These are phyloP conservation scores for Columba livia DNA, from an alignment of 2,113 vertebrate species.

Conservation along the genomic window DNA sequence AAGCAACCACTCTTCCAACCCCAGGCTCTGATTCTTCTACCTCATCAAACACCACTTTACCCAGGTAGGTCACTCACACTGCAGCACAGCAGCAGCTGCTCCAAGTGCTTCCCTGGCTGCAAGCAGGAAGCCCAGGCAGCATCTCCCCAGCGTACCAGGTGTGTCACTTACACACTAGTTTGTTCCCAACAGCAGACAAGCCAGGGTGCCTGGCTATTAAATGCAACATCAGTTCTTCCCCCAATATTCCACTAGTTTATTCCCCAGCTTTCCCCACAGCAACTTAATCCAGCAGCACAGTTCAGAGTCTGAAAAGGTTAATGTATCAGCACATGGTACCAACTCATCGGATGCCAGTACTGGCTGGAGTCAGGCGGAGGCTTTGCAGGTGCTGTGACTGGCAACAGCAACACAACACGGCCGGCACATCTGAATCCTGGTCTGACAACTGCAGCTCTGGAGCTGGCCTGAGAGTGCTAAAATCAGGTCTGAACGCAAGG, in stretches of 20 bases:
- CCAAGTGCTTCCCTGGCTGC: neutral
- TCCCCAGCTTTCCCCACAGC: neutral
- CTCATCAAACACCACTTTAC: neutral
- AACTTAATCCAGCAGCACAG: neutral
- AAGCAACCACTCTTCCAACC: neutral
- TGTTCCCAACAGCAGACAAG: neutral
- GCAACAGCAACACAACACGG: neutral
- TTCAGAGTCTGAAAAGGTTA: neutral
- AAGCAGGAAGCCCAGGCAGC: neutral
- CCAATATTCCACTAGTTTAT: rapidly evolving
- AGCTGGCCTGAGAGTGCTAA: neutral
- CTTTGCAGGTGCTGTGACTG: neutral
- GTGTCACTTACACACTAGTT: rapidly evolving
- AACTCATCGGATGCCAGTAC: rapidly evolving
- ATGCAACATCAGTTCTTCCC: neutral
- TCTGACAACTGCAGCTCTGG: neutral
- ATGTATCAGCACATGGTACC: neutral
- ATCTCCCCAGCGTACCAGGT: rapidly evolving
- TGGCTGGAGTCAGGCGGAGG: neutral
- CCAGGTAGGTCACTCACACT: neutral
- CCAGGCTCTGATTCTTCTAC: neutral
- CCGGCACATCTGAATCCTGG: neutral
- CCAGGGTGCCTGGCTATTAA: too few relatives aligned
- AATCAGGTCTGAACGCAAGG: neutral
- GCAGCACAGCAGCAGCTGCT: neutral